These are phyloP conservation scores for Nipponia nippon DNA, from an alignment of 2,113 vertebrate species.

Conservation along the genomic window DNA sequence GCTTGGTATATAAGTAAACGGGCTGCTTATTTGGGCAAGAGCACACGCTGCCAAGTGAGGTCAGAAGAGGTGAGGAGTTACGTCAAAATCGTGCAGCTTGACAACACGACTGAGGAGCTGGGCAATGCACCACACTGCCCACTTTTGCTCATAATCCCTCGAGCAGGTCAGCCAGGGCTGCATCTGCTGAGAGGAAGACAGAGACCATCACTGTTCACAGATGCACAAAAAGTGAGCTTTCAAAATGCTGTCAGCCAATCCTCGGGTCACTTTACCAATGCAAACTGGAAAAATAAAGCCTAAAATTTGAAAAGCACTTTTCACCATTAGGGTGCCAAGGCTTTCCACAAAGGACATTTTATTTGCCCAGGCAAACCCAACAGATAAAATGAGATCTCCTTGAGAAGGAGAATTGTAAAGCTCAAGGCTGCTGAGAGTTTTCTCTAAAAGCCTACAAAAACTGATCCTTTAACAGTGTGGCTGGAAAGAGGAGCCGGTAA, in stretches of 20 bases:
- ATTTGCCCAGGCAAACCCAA: not conserved
- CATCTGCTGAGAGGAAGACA: not conserved
- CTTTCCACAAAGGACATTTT: not conserved
- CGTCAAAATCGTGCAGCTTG: not conserved
- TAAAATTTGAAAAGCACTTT: not conserved
- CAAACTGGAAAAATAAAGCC: constrained; percentile 25
- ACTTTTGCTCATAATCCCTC: not conserved
- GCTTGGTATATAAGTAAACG: not conserved
- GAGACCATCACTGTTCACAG: not conserved
- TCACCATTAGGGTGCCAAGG: not conserved
- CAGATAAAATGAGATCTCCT: too few species aligned
- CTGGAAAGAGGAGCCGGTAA: not conserved
- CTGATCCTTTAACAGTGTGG: not conserved
- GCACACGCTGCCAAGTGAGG: not conserved
- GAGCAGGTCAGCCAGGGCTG: not conserved
- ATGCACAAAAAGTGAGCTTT: not conserved
- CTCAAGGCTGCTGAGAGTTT: not conserved
- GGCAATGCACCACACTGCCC: not conserved
- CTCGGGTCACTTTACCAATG: not conserved
- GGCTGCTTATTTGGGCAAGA: not conserved
- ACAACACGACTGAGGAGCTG: not conserved
- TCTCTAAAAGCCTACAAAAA: not conserved
- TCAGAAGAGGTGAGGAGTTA: not conserved
- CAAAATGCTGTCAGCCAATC: not conserved
- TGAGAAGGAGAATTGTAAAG: not conserved